These are phyloP conservation scores for Oncorhynchus gorbuscha DNA, from an alignment of 2,113 vertebrate genomes.

Conservation along the genomic window DNA sequence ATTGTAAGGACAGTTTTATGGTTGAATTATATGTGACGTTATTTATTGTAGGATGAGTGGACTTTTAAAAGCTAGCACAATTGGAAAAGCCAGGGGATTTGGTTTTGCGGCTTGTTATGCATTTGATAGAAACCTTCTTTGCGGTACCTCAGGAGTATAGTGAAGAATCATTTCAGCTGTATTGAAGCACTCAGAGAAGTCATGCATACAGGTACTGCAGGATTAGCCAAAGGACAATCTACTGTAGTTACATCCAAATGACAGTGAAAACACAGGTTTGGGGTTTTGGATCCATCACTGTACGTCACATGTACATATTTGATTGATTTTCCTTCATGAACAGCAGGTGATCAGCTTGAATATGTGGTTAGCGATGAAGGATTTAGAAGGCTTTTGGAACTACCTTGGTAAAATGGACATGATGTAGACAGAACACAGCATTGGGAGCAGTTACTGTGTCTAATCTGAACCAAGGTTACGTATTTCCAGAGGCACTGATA, in stretches of 20 bases:
- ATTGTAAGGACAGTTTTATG: conserved; percentile 11
- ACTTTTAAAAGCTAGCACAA: conserved; percentile 54
- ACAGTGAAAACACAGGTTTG: not conserved
- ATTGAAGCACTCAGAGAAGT: conserved; percentile 39
- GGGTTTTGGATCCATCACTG: not conserved
- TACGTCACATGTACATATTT: too few relatives aligned
- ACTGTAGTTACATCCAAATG: not conserved
- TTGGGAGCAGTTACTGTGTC: too few relatives aligned
- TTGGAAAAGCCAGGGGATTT: conserved; percentile 56
- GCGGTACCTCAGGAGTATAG: conserved; percentile 46
- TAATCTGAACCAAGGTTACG: too few relatives aligned
- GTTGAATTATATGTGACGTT: conserved; percentile 32
- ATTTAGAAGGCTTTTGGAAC: too few relatives aligned
- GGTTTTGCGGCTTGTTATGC: conserved; percentile 43
- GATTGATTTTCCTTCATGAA: too few relatives aligned
- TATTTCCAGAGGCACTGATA: too few relatives aligned
- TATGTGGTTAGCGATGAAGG: too few relatives aligned
- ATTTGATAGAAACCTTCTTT: conserved; percentile 48
- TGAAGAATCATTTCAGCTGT: conserved; percentile 59
- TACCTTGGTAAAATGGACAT: too few relatives aligned
- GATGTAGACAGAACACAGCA: too few relatives aligned
- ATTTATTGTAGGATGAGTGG: conserved; percentile 44
- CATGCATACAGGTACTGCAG: conserved; percentile 16
- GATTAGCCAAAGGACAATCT: conserved; percentile 43
- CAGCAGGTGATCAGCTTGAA: too few relatives aligned